Evolutionary conservation across 2,797 vertebrate genomes (phyloP), one percentile per base, ranked within the genome.

Genomic region (Myiotriccus ornatus): DNA sequence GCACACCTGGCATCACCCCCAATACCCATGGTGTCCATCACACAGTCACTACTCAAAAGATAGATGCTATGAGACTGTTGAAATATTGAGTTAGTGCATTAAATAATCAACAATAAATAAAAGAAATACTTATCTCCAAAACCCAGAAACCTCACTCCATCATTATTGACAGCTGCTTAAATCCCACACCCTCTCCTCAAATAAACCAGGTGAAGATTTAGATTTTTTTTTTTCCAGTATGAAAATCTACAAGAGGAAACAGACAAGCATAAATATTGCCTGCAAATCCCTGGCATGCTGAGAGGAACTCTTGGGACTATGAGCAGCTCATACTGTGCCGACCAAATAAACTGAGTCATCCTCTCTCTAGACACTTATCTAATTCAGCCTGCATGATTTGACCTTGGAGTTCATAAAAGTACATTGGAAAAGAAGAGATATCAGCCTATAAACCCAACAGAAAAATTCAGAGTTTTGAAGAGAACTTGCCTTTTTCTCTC

Each of bases 281-380:
- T 84, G 30, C 35, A 90, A 89, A 85, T 89, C 49, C 30, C 60
- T 74, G 39, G 47, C 75, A 56, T 75, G 41, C 80, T 46, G 50
- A 67, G 62, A 89, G 68, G 39, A 92, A 78, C 75, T 93, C 75
- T 83, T 47, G 46, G 81, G 64, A 85, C 57, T 68, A 4, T 41
- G 46, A 83, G 57, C 24, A 77, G 44, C 81, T 94, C 85, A 77
- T 80, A 79, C 62, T 63, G 44, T 82, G 67, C 84, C 1, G 21
- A 78, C 84, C 91, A 95, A 95, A 94, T 83, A 93, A 84, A 95
- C 90, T 89, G 93, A 96, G 84, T 93, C 92, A 93, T 95, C 49
- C 37, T 87, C 86, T 92, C 95, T 90, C 74, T 93, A 96, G 90
- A 93, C 59, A 65, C 81, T 74, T 91, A 92, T 78, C 70, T 69